Base-by-base conservation (phyloP, 2,888 invertebrate genomes). In the Eupithecia abbreviata region DNA sequence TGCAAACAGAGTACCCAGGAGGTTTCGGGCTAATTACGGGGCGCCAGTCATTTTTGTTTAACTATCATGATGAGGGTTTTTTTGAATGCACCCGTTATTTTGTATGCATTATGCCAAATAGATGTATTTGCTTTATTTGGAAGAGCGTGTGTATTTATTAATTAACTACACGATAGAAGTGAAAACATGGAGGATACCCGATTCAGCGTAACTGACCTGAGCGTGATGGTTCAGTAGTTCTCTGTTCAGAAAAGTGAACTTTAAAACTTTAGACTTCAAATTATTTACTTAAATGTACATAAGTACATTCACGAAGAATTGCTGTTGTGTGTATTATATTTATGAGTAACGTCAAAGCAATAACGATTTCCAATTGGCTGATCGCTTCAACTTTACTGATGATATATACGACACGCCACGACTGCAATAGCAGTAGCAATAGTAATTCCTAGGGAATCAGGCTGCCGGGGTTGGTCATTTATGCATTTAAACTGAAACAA, bases 21-120 rank as follows among this genome's bases (percentile, higher is more conserved):
- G 79, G 79, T 73, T 77, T 75, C 69, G 2, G 30, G 74, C 77
- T 78, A 80, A 78, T 81, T 81, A 78, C 75, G 76, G 70, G 62
- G 71, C 68, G 68, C 65, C 51, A 51, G 73, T 75, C 66, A 77
- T 71, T 75, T 75, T 77, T 73, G 75, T 75, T 75, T 77, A 77
- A 77, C 73, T 71, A 73, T 67, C 66, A 43, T 51, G 49, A 71
- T 75, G 49, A 13, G 58, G 49, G 45, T 55, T 58, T 75, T 73
- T 70, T 74, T 72, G 69, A 30, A 45, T 45, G 45, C 58, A 58
- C 58, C 58, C 47, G 62, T 4, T 30, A 62, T 30, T 62, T 30
- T 62, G 3, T 30, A 30, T 30, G 62, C 18, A 62, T 12, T 30
- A 62, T 18, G 62, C 9, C 9, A 58, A 6, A 30, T 30, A n/a